Conservation (phyloP, 1,140 invertebrate genomes). For the Scaptomyza pallida region DNA sequence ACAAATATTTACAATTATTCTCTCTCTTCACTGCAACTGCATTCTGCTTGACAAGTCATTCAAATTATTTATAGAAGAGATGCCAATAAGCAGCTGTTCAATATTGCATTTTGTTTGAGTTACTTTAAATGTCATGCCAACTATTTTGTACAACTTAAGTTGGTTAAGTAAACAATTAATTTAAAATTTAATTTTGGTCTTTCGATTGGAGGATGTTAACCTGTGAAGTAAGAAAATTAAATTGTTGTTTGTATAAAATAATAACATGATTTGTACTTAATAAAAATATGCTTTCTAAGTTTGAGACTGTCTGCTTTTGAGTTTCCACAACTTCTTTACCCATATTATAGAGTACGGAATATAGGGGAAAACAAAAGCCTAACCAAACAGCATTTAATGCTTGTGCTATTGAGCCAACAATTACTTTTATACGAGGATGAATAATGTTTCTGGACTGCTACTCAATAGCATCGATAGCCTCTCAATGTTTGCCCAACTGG, state of each 20-base stretch:
- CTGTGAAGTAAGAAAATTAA: too few relatives aligned
- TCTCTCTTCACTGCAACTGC: not conserved
- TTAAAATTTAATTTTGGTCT: too few relatives aligned
- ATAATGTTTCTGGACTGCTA: slow-evolving; percentile 41
- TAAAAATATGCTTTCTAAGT: too few relatives aligned
- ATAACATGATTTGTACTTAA: too few relatives aligned
- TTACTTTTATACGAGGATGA: slow-evolving; percentile 68
- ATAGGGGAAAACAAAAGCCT: slow-evolving; percentile 28
- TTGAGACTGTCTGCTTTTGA: too few relatives aligned
- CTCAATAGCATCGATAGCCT: slow-evolving; percentile 75
- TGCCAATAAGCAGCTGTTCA: not conserved
- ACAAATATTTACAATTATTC: too few relatives aligned
- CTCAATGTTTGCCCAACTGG: slow-evolving; percentile 78
- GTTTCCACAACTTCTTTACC: not conserved
- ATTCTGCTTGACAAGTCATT: not conserved
- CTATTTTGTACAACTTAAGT: too few relatives aligned
- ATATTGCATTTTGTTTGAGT: not conserved
- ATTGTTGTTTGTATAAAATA: too few relatives aligned
- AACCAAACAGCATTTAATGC: slow-evolving; percentile 35
- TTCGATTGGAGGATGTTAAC: too few relatives aligned
- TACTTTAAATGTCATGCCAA: too few relatives aligned
- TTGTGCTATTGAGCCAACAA: slow-evolving; percentile 57
- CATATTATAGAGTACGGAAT: not conserved
- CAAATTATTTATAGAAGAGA: not conserved
- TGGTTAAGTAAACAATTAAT: too few relatives aligned